Evolutionary conservation across 2,888 invertebrate genomes (phyloP), one percentile per base, ranked within the genome.

Genomic region (Metellina segmentata): DNA sequence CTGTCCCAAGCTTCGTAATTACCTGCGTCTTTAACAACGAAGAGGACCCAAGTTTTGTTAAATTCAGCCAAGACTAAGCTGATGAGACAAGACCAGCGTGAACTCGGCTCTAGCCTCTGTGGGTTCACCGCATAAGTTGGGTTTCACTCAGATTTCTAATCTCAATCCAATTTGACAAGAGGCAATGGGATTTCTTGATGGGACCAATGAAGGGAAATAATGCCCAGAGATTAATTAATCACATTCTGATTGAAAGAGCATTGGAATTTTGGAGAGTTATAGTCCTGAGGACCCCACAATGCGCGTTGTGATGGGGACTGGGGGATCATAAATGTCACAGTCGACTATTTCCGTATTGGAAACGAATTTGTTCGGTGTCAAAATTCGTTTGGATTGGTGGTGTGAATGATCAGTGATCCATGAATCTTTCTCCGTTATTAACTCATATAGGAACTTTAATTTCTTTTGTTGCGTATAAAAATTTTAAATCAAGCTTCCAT

Each of bases 131-230:
- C 71, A 72, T 51, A 34, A 72, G 19, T 34, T 13, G 75, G n/a
- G 49, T 82, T 71, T 51, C 72, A 9, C 82, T 82, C 85, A 85
- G 61, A 87, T 87, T 87, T 87, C 79, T 87, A 87, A 87, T 87
- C 86, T 87, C 49, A 51, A 87, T 87, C 69, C 71, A 77, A 20
- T 79, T 87, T 87, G 86, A 87, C 86, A 87, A 71, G 79, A 52
- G n/a, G 79, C 86, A 79, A 87, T 87, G 86, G 51, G 71, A 74
- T 79, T 87, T 87, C 52, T 79, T 70, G 79, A 53, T 70, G 16
- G 52, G 16, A 34, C 61, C 53, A 61, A 61, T 61, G 34, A n/a
- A 82, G 70, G 74, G 83, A 79, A 79, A 79, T 78, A 78, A 87
- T 87, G 51, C 79, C 49, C 9, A 9, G 52, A n/a, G 70, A 87